A percentile compares a stretch with the other conserved stretches of the same genome.
These are phyloP conservation scores for Agrilus cyanescens DNA, from an alignment of 2,888 invertebrate genomes.

Conservation along the genomic window DNA sequence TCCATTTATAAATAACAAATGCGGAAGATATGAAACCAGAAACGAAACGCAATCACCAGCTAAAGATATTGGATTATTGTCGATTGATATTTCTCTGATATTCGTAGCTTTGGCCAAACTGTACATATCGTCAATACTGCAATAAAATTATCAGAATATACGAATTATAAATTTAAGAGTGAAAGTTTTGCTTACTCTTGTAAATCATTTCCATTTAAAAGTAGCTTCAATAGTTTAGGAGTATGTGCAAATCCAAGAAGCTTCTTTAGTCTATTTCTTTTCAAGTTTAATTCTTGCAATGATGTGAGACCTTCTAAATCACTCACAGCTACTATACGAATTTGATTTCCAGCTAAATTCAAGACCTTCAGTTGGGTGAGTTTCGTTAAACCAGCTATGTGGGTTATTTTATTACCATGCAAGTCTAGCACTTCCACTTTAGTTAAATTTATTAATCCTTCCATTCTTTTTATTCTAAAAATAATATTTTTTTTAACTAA, in stretches of 20 bases:
- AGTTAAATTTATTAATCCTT: slow-evolving; percentile 56
- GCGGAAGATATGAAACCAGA: slow-evolving; percentile 67
- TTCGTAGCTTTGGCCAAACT: slow-evolving; percentile 66
- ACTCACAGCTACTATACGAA: slow-evolving; percentile 60
- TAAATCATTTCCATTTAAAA: slow-evolving; percentile 72
- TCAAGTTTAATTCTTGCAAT: slow-evolving; percentile 76
- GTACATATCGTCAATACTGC: slow-evolving; percentile 74
- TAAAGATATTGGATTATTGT: slow-evolving; percentile 71
- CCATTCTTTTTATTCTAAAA: slow-evolving; percentile 65
- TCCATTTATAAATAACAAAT: slow-evolving; percentile 58
- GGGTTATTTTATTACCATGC: slow-evolving; percentile 79
- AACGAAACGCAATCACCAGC: slow-evolving; percentile 75
- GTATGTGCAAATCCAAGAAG: slow-evolving; percentile 70
- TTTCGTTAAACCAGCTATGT: slow-evolving; percentile 53
- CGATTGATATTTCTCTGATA: slow-evolving; percentile 73
- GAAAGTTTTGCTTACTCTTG: slow-evolving; percentile 39
- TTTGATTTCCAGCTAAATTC: slow-evolving; percentile 86
- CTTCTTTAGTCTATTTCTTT: slow-evolving; percentile 72
- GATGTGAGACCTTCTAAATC: slow-evolving; percentile 69
- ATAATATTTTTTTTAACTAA: slow-evolving; percentile 1
- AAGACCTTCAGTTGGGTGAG: slow-evolving; percentile 74
- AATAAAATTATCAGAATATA: slow-evolving; percentile 1
- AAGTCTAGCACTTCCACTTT: slow-evolving; percentile 85
- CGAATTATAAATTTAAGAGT: not conserved
- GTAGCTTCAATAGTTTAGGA: slow-evolving; percentile 63